Conservation (phyloP, 1,140 invertebrate genomes). For the Microplitis demolitor region DNA sequence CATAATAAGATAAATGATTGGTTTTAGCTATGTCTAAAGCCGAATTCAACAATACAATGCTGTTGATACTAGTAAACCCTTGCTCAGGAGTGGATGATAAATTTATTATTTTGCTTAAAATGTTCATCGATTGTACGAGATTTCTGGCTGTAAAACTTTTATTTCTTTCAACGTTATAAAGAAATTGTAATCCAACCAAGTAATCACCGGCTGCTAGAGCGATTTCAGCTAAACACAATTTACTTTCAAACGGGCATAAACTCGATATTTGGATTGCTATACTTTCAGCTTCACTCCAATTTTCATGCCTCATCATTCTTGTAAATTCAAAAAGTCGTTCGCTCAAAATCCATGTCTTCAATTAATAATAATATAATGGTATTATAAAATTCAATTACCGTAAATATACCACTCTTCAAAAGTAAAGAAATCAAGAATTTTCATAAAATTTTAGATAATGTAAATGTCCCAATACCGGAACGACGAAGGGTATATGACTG, state of each 20-base stretch:
- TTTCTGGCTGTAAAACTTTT: slow-evolving; percentile 64
- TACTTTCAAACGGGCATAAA: slow-evolving; percentile 72
- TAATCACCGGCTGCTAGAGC: slow-evolving; percentile 73
- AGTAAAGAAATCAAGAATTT: too few relatives aligned
- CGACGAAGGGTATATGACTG: too few relatives aligned
- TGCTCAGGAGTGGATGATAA: slow-evolving; percentile 61
- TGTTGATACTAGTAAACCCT: slow-evolving; percentile 61
- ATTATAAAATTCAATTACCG: too few relatives aligned
- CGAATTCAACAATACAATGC: slow-evolving; percentile 69
- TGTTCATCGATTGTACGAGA: slow-evolving; percentile 70
- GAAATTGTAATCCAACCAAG: slow-evolving; percentile 64
- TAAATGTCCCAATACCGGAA: too few relatives aligned
- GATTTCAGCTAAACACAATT: slow-evolving; percentile 68
- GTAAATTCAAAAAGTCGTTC: slow-evolving; percentile 69
- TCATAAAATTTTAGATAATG: slow-evolving; percentile 35
- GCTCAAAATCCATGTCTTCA: slow-evolving; percentile 71
- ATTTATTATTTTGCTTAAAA: slow-evolving; percentile 74
- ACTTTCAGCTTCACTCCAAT: slow-evolving; percentile 77
- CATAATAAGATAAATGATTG: slow-evolving; percentile 77
- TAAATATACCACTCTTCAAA: too few relatives aligned
- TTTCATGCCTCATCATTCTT: slow-evolving; percentile 68
- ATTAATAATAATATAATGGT: too few relatives aligned
- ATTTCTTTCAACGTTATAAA: slow-evolving; percentile 65
- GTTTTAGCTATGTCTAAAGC: slow-evolving; percentile 73
- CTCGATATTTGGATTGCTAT: slow-evolving; percentile 75